Evolutionary conservation across 92 coral and sea anemone genomes (phyloP), one percentile per base, ranked within the genome.

Genomic region (Heteractis magnifica): DNA sequence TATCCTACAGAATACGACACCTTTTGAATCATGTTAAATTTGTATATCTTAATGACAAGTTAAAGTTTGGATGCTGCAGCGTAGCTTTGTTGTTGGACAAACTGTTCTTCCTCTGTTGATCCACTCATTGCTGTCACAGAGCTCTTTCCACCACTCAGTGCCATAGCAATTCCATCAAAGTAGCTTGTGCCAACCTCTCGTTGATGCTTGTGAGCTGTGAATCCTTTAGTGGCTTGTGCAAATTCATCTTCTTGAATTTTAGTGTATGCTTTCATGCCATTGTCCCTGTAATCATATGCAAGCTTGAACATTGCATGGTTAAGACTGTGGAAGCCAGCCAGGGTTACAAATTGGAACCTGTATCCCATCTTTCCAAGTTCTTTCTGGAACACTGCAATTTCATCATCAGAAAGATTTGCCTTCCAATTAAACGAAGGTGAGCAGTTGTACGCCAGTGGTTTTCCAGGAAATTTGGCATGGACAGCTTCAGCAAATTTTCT

Each of bases 351-450:
- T 86, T 95, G 98, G 85, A 91, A 95, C 81, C 95, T 87, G 91
- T 94, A 95, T 21, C 98, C 98, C 82, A 95, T 86, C 56, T 85
- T 90, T 60, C 98, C 98, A 21, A 95, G 94, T 83, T 89, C 98
- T 76, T 83, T 94, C 88, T 95, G 98, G 87, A 95, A 95, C 56
- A 88, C 87, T 26, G 94, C 97, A 52, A 95, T 95, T 79, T 95
- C 96, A 23, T 70, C 89, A 87, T 95, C 98, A 53, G 88, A 84
- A 44, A 95, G 98, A 87, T 95, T 95, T 26, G 98, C 98, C 76
- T 90, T 95, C 98, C 98, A 95, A 98, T 95, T 95, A 85, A 95
- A 95, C 2, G 98, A 95, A 18, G 98, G 98, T 26, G 98, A 95
- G 80, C 98, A 95, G 91, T 95, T 95, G 85, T 95, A 95, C n/a